Evolutionary conservation across 2,797 vertebrate species (phyloP).

Genomic region (Hypotaenidia philippensis): DNA sequence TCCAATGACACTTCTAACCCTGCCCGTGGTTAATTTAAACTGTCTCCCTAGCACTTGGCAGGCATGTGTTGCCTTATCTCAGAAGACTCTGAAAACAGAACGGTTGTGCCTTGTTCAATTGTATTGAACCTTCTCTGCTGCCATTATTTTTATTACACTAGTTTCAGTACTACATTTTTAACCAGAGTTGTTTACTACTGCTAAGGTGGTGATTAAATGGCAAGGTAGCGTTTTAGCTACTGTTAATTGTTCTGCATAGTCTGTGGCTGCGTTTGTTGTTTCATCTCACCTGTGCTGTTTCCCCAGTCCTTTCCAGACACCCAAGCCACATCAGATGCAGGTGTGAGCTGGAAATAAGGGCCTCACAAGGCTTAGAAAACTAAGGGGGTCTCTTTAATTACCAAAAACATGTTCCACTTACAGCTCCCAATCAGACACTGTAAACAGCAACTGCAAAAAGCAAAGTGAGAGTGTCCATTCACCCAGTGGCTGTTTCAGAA

Average conservation of each 20-base stretch:
- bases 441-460: neutral
- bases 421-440: neutral
- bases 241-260: constrained; percentile 71
- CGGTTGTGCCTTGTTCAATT: constrained; percentile 91
- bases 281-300: neutral
- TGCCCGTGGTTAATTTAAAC: constrained; percentile 68
- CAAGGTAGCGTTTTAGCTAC: constrained; percentile 98
- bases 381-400: neutral
- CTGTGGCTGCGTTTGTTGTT: constrained; percentile 49
- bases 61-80: constrained; percentile 79
- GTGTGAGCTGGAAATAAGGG: neutral
- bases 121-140: constrained; percentile 87
- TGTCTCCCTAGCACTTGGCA: constrained; percentile 79
- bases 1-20: constrained; percentile 80
- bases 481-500: neutral
- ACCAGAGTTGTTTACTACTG: constrained; percentile 89
- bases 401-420: neutral
- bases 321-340: neutral
- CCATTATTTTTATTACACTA: constrained; percentile 90
- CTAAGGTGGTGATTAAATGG: constrained; percentile 90
- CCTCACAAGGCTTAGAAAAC: neutral
- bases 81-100: constrained; percentile 68
- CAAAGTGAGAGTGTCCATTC: rapidly evolving
- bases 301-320: neutral
- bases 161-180: constrained; percentile 87